These are phyloP conservation scores for Papilio demoleus DNA, from an alignment of 2,888 invertebrate species.

Conservation along the genomic window DNA sequence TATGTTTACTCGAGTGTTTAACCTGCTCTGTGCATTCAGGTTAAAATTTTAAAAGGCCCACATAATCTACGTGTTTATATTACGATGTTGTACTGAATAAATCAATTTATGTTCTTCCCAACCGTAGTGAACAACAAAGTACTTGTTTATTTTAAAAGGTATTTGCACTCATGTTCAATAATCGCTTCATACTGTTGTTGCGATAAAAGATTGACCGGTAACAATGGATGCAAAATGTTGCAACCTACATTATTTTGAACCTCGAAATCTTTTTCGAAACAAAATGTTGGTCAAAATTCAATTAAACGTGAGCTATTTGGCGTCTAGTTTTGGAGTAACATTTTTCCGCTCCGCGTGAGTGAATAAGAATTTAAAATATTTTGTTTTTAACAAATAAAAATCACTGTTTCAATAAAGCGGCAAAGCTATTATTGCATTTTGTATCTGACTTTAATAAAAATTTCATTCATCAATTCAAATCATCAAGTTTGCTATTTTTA, in stretches of 20 bases:
- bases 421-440: neutral
- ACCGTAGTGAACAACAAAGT: slow-evolving; percentile 57
- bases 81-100: slow-evolving; percentile 45
- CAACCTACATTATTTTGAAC: slow-evolving; percentile 18
- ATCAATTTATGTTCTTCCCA: slow-evolving; percentile 58
- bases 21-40: slow-evolving; percentile 48
- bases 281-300: slow-evolving; percentile 41
- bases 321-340: neutral
- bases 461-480: too few relatives aligned
- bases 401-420: neutral
- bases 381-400: slow-evolving; percentile 2
- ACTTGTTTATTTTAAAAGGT: slow-evolving; percentile 79
- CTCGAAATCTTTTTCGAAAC: slow-evolving; percentile 13
- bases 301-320: slow-evolving; percentile 37
- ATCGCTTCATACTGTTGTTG: slow-evolving; percentile 54
- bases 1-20: slow-evolving; percentile 48
- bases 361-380: slow-evolving; percentile 3
- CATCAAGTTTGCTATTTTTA: slow-evolving; percentile 18
- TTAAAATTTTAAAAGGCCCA: slow-evolving; percentile 41
- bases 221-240: slow-evolving; percentile 27
- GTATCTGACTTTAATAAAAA: neutral
- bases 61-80: slow-evolving; percentile 38
- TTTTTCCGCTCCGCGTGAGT: neutral
- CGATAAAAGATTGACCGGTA: slow-evolving; percentile 43
- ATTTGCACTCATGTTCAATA: slow-evolving; percentile 57